These are phyloP conservation scores for Scomberomorus guttatus DNA, from an alignment of 2,797 vertebrate genomes.

Conservation along the genomic window DNA sequence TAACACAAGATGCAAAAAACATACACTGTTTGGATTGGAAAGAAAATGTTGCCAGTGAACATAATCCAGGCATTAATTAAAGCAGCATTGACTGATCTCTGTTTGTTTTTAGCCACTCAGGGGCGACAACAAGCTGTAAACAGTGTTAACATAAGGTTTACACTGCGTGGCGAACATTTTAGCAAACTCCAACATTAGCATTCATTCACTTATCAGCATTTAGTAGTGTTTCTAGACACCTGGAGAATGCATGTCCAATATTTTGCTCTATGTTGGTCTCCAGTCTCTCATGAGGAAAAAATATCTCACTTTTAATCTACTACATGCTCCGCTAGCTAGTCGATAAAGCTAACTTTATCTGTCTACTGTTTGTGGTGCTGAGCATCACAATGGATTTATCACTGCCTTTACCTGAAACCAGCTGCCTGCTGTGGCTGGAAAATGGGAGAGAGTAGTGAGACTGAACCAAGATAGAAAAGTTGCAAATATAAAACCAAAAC, in stretches of 20 bases:
- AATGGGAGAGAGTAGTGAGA: not conserved
- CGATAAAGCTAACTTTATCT: too few species aligned
- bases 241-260: too few species aligned
- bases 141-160: too few species aligned
- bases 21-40: not conserved
- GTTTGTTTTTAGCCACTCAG: too few species aligned
- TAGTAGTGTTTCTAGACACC: not conserved
- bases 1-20: not conserved
- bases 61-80: not conserved
- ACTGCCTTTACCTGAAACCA: not conserved
- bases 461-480: not conserved
- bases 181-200: not conserved
- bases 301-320: not conserved
- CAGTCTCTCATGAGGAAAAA: not conserved
- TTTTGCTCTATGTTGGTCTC: not conserved
- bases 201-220: not conserved
- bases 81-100: not conserved
- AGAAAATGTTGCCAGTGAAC: not conserved
- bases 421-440: not conserved
- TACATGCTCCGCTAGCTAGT: not conserved
- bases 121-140: too few species aligned
- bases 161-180: too few species aligned
- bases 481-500: slow-evolving; percentile 12
- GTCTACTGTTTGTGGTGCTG: not conserved
- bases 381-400: not conserved